Percentiles rank a stretch among this genome's conserved stretches.
Conservation (phyloP, 2,797 vertebrate genomes). For the Anableps anableps region DNA sequence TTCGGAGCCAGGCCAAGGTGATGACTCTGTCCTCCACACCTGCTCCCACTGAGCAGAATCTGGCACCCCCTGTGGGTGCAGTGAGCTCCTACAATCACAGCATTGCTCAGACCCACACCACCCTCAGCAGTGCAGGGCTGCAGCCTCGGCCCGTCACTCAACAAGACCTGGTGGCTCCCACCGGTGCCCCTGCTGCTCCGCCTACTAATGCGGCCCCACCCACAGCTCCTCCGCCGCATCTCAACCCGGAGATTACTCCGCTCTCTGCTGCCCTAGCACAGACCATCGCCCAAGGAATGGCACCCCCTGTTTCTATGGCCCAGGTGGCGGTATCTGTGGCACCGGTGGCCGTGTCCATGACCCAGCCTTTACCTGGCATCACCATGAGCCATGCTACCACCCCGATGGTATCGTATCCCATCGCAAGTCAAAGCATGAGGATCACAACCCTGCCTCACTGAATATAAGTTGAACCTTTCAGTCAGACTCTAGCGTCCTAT, state of each 20-base stretch:
- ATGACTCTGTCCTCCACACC: slow-evolving; percentile 93
- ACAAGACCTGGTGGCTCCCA: slow-evolving; percentile 90
- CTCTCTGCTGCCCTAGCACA: slow-evolving; percentile 93
- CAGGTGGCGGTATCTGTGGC: slow-evolving; percentile 95
- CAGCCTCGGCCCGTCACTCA: slow-evolving; percentile 92
- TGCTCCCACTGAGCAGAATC: slow-evolving; percentile 88
- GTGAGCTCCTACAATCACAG: slow-evolving; percentile 96
- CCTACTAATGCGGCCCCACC: slow-evolving; percentile 88
- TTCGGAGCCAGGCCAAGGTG: slow-evolving; percentile 95
- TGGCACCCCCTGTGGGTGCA: slow-evolving; percentile 89
- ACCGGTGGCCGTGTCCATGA: slow-evolving; percentile 94
- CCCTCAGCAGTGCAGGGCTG: slow-evolving; percentile 94
- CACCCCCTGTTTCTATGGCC: slow-evolving; percentile 95
- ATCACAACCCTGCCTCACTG: slow-evolving; percentile 96
- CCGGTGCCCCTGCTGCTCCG: slow-evolving; percentile 85
- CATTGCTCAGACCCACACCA: slow-evolving; percentile 98
- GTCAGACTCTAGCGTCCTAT: slow-evolving; percentile 18
- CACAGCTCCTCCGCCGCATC: slow-evolving; percentile 84
- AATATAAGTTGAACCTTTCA: slow-evolving; percentile 31
- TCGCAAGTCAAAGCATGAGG: slow-evolving; percentile 97
- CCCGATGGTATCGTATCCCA: slow-evolving; percentile 97
- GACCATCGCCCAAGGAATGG: slow-evolving; percentile 97
- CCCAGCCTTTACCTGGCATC: slow-evolving; percentile 91
- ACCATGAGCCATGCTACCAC: slow-evolving; percentile 98
- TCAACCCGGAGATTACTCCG: slow-evolving; percentile 94